Conservation (phyloP, 2,888 invertebrate genomes). For the Lacanobia oleracea region DNA sequence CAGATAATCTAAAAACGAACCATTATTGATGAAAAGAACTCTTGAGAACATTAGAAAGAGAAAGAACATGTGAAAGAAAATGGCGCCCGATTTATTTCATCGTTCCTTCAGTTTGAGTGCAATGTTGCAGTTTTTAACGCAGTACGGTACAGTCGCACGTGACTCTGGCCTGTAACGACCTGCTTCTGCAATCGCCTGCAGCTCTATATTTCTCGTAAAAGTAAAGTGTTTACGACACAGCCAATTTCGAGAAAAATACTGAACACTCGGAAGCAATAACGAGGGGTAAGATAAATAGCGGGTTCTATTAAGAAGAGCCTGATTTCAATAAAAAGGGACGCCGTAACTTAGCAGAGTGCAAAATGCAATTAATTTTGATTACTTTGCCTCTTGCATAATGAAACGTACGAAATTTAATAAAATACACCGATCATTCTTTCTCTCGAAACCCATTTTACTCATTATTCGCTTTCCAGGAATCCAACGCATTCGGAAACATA, state of each 20-base stretch:
- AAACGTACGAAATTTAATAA: background rate
- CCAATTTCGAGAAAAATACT: conserved; percentile 32
- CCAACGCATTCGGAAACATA: background rate
- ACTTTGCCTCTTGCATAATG: background rate
- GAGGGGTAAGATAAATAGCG: conserved; percentile 1
- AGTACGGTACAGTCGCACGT: conserved; percentile 54
- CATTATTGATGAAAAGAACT: conserved; percentile 40
- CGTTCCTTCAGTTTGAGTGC: conserved; percentile 38
- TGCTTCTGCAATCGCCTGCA: conserved; percentile 31
- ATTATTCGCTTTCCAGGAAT: conserved; percentile 3
- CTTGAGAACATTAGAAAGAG: conserved; percentile 11
- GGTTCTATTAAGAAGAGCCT: background rate
- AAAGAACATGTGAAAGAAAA: conserved; percentile 34
- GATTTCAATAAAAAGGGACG: background rate
- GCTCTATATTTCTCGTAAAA: conserved; percentile 52
- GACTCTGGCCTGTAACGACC: conserved; percentile 54
- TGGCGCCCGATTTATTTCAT: conserved; percentile 46
- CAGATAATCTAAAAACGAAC: conserved; percentile 1
- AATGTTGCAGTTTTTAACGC: conserved; percentile 63
- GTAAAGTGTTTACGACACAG: conserved; percentile 58
- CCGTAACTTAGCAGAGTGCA: background rate
- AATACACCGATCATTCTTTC: background rate
- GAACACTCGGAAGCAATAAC: conserved; percentile 18
- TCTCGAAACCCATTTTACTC: background rate
- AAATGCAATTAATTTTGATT: too few relatives aligned